Evolutionary conservation across 2,113 vertebrate genomes (phyloP).

Genomic region (Phyllostomus hastatus): DNA sequence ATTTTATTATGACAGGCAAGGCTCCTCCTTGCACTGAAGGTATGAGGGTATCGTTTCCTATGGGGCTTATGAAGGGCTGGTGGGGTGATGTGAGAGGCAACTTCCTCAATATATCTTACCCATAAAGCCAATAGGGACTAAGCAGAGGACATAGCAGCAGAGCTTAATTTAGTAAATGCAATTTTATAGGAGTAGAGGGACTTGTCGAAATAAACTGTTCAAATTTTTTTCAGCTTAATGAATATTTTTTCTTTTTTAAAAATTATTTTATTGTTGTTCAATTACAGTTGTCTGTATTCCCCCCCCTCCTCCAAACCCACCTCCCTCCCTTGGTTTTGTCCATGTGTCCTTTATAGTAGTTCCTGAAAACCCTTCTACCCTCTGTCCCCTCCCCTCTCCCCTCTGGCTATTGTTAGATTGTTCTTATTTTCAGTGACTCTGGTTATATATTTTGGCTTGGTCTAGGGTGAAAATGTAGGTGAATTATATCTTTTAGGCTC

Average conservation of each 20-base stretch:
- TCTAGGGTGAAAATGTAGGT: conserved; percentile 3
- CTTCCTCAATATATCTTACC: background rate
- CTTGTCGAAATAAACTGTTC: background rate
- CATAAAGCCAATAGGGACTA: background rate
- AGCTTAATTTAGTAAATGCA: conserved; percentile 50
- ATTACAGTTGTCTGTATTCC: too few species aligned
- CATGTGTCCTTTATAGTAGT: too few species aligned
- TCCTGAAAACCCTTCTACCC: too few species aligned
- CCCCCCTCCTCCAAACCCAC: too few species aligned
- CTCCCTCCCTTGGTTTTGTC: too few species aligned
- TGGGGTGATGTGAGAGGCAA: background rate
- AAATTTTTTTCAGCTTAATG: background rate
- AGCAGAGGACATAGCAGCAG: background rate
- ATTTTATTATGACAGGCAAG: background rate
- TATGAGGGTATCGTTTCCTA: background rate
- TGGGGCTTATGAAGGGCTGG: background rate
- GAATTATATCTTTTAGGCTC: background rate
- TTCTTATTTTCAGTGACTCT: too few species aligned
- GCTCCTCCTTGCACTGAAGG: background rate
- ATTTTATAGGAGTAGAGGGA: conserved; percentile 32
- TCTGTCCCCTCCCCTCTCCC: too few species aligned
- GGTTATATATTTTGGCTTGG: background rate
- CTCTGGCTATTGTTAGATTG: too few species aligned
- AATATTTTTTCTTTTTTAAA: background rate
- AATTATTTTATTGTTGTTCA: too few species aligned